These are phyloP conservation scores for Nasonia giraulti DNA, from an alignment of 1,140 invertebrate species.

Conservation along the genomic window DNA sequence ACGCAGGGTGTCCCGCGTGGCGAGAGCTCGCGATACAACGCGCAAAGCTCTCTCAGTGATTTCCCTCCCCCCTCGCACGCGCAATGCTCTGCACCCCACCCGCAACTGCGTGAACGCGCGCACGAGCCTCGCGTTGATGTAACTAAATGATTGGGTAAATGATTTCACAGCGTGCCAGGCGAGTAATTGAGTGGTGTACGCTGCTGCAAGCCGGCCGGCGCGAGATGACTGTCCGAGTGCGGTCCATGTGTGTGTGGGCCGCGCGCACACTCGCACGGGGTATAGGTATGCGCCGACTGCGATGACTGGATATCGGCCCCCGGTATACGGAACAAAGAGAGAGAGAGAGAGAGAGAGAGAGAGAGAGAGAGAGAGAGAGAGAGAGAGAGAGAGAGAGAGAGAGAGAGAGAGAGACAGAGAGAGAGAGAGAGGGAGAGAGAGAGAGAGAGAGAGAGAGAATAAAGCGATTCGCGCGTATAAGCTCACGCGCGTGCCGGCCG, in stretches of 20 bases:
- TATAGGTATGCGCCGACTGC: constrained; percentile 32
- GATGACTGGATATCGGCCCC: background rate
- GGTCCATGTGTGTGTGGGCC: constrained; percentile 53
- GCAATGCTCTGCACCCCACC: constrained; percentile 21
- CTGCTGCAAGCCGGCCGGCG: constrained; percentile 57
- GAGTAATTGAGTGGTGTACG: constrained; percentile 74
- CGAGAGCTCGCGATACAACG: background rate
- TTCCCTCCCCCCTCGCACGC: background rate
- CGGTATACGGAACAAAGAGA: background rate
- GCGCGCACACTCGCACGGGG: constrained; percentile 31
- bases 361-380: constrained; percentile 38
- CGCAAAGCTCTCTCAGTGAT: background rate
- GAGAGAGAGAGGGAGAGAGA: too few relatives aligned
- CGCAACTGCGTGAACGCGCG: constrained; percentile 53
- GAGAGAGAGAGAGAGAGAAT: too few relatives aligned
- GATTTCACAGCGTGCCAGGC: constrained; percentile 73
- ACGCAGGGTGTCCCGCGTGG: constrained; percentile 54
- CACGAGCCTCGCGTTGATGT: constrained; percentile 71
- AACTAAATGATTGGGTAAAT: constrained; percentile 77
- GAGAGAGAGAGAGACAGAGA: background rate
- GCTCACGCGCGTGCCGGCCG: constrained; percentile 50
- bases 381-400: background rate
- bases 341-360: constrained; percentile 26
- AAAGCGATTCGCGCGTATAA: constrained; percentile 40
- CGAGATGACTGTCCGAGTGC: constrained; percentile 63